phyloP scores from a whole-genome alignment of 2,113 vertebrate species.

The Dasyurus viverrinus region DNA sequence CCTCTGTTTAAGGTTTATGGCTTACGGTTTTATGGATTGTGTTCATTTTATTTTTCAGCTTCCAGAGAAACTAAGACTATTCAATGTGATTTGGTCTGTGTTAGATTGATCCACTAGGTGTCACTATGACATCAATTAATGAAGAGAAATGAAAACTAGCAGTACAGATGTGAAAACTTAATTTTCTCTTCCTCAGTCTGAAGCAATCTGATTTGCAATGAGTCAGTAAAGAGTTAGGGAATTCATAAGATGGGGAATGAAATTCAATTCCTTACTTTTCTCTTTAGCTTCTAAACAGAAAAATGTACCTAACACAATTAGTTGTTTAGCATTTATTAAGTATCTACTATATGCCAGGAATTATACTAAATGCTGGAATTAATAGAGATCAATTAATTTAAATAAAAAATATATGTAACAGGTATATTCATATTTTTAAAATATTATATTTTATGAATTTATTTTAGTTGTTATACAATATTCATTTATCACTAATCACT shows the following conservation, averaged over 20 bases:
- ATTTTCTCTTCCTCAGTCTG: neutral
- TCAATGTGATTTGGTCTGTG: neutral
- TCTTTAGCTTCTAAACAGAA: neutral
- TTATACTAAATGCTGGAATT: neutral
- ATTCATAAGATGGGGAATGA: neutral
- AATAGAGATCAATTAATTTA: neutral
- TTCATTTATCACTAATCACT: neutral
- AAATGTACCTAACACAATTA: neutral
- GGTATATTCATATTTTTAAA: too few relatives aligned
- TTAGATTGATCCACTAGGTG: conserved; percentile 57
- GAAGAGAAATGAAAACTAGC: neutral
- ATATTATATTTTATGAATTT: neutral
- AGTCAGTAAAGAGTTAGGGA: neutral
- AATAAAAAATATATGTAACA: neutral
- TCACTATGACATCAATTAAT: conserved; percentile 27
- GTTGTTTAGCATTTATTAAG: neutral
- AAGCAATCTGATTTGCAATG: neutral
- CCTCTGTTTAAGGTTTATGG: neutral
- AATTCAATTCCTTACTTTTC: neutral
- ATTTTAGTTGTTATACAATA: neutral
- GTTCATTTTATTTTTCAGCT: neutral
- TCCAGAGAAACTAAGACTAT: conserved; percentile 10
- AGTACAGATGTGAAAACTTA: neutral
- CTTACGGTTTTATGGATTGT: neutral
- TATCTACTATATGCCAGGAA: neutral